phyloP scores from a whole-genome alignment of 2,113 vertebrate genomes.

The Bungarus multicinctus region DNA sequence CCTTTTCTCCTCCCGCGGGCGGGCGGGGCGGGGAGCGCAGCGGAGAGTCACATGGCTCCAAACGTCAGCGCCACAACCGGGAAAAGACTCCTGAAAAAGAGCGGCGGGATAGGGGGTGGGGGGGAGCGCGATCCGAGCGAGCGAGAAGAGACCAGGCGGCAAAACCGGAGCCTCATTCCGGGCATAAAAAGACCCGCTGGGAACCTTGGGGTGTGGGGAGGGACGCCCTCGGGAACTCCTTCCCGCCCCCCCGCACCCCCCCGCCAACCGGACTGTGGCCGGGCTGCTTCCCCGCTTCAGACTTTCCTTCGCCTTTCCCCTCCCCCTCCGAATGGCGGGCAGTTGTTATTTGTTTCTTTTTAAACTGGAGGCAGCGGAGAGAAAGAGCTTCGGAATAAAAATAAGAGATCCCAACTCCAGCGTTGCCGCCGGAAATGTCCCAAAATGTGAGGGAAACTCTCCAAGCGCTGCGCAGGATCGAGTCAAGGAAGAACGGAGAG shows the following conservation, averaged over 20 bases:
- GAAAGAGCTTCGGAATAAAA: not conserved
- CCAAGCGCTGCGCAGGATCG: not conserved
- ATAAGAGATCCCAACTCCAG: not conserved
- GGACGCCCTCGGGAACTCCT: not conserved
- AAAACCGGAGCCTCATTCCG: not conserved
- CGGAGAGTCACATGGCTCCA: constrained; percentile 79
- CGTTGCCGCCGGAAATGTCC: not conserved
- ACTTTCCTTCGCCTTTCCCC: not conserved
- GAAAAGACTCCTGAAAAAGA: not conserved
- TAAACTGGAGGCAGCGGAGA: not conserved
- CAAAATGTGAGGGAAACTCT: not conserved
- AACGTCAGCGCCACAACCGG: constrained; percentile 73
- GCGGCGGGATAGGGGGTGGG: no score
- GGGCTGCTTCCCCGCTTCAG: not conserved
- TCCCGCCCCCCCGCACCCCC: rapidly evolving
- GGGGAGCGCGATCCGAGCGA: not conserved
- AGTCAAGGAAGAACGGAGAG: not conserved
- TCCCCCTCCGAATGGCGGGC: not conserved
- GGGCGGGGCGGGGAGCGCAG: constrained; percentile 8
- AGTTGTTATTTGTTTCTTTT: not conserved
- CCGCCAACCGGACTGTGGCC: not conserved
- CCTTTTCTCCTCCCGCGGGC: constrained; percentile 53
- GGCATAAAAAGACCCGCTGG: not conserved
- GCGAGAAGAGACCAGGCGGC: not conserved
- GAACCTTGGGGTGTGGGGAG: not conserved